Base-by-base conservation (phyloP, 2,888 invertebrate species). In the Luffia ferchaultella region DNA sequence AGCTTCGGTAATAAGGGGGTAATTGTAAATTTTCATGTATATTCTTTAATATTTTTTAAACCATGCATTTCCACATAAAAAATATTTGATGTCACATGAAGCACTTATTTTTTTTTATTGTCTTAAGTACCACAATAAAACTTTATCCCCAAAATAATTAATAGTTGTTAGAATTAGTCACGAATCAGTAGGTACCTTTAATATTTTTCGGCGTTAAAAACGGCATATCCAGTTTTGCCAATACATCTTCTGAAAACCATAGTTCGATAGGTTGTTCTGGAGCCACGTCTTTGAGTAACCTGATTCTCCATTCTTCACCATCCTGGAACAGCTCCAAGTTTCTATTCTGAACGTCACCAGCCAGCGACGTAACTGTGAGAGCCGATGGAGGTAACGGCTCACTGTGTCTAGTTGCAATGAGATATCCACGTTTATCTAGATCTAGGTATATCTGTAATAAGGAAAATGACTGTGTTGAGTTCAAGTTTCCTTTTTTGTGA, bases 221-320 rank as follows among this genome's bases (percentile, higher is more conserved):
- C 0, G 94, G 95, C 70, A 97, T 90, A 52, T 88, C 88, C 62
- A 93, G 76, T 49, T 89, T 84, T 1, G 91, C 88, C 15, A 92
- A 80, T 53, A 93, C 79, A 55, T 89, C 89, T 58, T 92, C 91
- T 5, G 91, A 90, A 70, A 95, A 95, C 96, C 97, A 97, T 59
- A 94, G 85, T 20, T 88, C 78, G 46, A 95, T 76, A 60, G 92
- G 91, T 53, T 91, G 90, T 40, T 90, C 91, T 1, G 84, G 77
- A 45, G 80, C 75, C 51, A 84, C 73, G 56, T 74, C 76, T 42
- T 71, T 68, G 44, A 67, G 64, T 42, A 77, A 62, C 16, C 79
- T 73, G 57, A 87, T 58, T 49, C 60, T 64, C 55, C 70, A 58
- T 52, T 46, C 51, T 56, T 48, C 46, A 2, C 16, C 50, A 9